A percentile compares a stretch with the other conserved stretches of the same genome.
Evolutionary conservation across 1,140 invertebrate genomes (phyloP).

Genomic region (Zaprionus taronus): DNA sequence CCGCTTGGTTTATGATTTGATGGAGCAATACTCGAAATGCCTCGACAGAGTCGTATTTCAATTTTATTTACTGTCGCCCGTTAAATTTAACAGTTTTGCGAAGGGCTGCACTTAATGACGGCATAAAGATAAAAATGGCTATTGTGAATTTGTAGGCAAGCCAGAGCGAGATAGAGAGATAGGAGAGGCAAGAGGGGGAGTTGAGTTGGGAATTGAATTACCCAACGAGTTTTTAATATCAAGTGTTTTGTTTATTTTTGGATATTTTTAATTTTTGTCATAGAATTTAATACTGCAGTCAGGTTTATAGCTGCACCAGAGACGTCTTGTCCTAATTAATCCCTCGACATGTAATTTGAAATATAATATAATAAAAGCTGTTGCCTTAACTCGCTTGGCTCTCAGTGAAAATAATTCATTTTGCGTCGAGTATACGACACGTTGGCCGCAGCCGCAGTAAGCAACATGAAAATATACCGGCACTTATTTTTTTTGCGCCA

Average conservation of each 20-base stretch:
- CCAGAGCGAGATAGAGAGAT: neutral
- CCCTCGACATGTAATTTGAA: neutral
- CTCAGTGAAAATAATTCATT: constrained; percentile 38
- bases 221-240: neutral
- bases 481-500: constrained; percentile 24
- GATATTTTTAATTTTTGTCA: neutral
- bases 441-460: constrained; percentile 33
- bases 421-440: constrained; percentile 64
- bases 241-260: neutral
- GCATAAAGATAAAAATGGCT: constrained; percentile 30
- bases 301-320: too few relatives aligned
- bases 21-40: constrained; percentile 47
- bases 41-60: constrained; percentile 37
- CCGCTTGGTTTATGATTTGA: constrained; percentile 56
- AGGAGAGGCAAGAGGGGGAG: neutral
- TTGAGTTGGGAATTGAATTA: neutral
- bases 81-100: constrained; percentile 39
- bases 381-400: neutral
- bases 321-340: neutral
- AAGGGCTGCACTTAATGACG: constrained; percentile 37
- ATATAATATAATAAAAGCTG: constrained; percentile 1
- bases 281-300: neutral
- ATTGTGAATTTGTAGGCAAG: constrained; percentile 4
- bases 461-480: constrained; percentile 30
- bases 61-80: constrained; percentile 52